Conservation (phyloP, 2,113 vertebrate genomes). For the Oncorhynchus mykiss region DNA sequence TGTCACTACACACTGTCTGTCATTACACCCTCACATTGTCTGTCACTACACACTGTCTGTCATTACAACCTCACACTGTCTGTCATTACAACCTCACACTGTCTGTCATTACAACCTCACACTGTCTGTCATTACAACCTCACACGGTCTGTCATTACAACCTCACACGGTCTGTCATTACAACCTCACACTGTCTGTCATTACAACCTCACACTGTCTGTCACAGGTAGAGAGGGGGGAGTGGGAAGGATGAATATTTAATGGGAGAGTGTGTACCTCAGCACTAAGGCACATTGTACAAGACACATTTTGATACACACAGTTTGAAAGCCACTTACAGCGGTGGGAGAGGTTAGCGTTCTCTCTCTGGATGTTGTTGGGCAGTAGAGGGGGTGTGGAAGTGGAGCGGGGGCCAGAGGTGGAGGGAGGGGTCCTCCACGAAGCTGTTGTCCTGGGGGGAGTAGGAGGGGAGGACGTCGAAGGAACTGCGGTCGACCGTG, state of each 20-base stretch:
- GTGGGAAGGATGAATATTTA: constrained; percentile 9
- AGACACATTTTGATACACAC: constrained; percentile 4
- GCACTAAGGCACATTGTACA: not conserved
- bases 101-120: too few relatives aligned
- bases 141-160: too few relatives aligned
- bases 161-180: too few relatives aligned
- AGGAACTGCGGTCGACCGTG: not conserved
- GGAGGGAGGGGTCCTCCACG: constrained; percentile 14
- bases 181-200: too few relatives aligned
- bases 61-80: too few relatives aligned
- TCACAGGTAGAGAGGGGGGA: constrained; percentile 8
- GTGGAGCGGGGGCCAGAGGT: constrained; percentile 44
- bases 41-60: too few relatives aligned
- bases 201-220: not conserved
- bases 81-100: too few relatives aligned
- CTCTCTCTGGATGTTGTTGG: constrained; percentile 76
- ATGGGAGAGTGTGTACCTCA: not conserved
- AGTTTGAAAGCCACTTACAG: constrained; percentile 75
- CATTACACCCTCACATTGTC: too few relatives aligned
- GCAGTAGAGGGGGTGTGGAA: constrained; percentile 49
- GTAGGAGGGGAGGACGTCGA: constrained; percentile 13
- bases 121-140: too few relatives aligned
- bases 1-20: too few relatives aligned
- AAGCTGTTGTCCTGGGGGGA: constrained; percentile 32
- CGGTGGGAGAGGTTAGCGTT: constrained; percentile 89